A percentile compares a stretch with the other conserved stretches of the same genome.
Conservation (phyloP, 2,113 vertebrate species). For the Carassius auratus region DNA sequence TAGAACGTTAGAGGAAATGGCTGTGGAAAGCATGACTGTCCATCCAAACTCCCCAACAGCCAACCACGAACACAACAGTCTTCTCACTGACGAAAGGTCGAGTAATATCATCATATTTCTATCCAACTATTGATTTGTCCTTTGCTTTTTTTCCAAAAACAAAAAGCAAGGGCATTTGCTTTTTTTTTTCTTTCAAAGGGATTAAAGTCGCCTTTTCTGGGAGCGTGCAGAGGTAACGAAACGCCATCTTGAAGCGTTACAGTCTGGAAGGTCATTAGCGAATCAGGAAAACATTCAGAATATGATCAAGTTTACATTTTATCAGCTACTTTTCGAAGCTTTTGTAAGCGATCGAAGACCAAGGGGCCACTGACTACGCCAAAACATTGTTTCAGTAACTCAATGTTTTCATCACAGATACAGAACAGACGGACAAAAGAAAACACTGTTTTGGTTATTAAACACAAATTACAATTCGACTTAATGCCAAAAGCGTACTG, state of each 20-base stretch:
- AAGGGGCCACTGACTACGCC: slow-evolving; percentile 54
- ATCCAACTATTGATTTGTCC: slow-evolving; percentile 83
- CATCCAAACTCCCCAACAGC: slow-evolving; percentile 88
- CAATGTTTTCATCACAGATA: slow-evolving; percentile 31
- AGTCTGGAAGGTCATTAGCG: slow-evolving; percentile 75
- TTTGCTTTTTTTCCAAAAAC: slow-evolving; percentile 78
- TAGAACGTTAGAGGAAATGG: slow-evolving; percentile 84
- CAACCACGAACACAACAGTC: slow-evolving; percentile 86
- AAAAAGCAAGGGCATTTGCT: slow-evolving; percentile 76
- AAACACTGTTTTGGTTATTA: not conserved
- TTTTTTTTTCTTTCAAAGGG: slow-evolving; percentile 75
- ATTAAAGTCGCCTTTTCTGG: slow-evolving; percentile 84
- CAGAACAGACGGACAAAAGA: slow-evolving; percentile 25
- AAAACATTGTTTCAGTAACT: slow-evolving; percentile 37
- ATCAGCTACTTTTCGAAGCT: slow-evolving; percentile 48
- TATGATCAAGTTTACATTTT: slow-evolving; percentile 63
- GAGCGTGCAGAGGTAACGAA: slow-evolving; percentile 82
- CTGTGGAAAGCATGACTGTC: slow-evolving; percentile 91
- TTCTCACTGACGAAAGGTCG: slow-evolving; percentile 92
- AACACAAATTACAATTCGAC: not conserved
- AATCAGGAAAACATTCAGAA: slow-evolving; percentile 65
- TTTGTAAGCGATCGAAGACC: slow-evolving; percentile 50
- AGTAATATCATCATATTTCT: slow-evolving; percentile 87
- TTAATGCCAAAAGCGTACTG: too few relatives aligned
- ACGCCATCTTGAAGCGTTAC: slow-evolving; percentile 79